A percentile compares a stretch with the other conserved stretches of the same genome.
Conservation (phyloP, 2,888 invertebrate genomes). For the Bursaphelenchus okinawaensis region DNA sequence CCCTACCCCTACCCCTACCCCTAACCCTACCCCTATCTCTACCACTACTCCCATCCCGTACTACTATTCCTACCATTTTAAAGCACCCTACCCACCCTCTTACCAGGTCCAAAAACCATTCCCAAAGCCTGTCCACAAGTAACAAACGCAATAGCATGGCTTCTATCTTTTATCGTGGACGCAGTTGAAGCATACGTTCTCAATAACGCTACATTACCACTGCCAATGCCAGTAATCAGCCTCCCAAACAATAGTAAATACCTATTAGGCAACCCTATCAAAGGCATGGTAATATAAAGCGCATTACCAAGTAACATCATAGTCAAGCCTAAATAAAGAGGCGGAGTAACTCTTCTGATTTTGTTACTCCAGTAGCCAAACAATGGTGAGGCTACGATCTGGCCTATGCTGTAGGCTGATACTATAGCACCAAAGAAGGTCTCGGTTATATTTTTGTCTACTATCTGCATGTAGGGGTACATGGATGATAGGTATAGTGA, state of each 20-base stretch:
- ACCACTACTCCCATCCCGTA: no score
- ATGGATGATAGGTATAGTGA: conserved; percentile 29
- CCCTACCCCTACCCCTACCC: no score
- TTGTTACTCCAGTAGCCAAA: conserved; percentile 57
- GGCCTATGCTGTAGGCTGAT: conserved; percentile 58
- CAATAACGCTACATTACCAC: conserved; percentile 24
- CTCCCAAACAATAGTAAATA: conserved; percentile 30
- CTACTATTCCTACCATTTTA: no score
- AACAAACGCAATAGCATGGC: conserved; percentile 32
- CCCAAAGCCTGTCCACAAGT: conserved; percentile 34
- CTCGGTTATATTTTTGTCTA: conserved; percentile 16
- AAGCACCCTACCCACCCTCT: no score
- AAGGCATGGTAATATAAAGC: conserved; percentile 17
- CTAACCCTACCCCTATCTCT: no score
- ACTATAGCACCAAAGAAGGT: conserved; percentile 59
- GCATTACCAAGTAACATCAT: conserved; percentile 37
- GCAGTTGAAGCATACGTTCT: conserved; percentile 38
- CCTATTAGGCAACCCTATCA: conserved; percentile 10
- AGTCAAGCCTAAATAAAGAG: conserved; percentile 45
- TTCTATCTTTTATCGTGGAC: conserved; percentile 27
- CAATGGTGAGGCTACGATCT: conserved; percentile 58
- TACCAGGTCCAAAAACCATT: conserved; percentile 20
- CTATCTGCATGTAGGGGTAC: conserved; percentile 32
- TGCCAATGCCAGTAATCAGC: conserved; percentile 33
- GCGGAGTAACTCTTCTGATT: conserved; percentile 45